A percentile compares a stretch with the other conserved stretches of the same genome.
These are phyloP conservation scores for Saxicola maurus DNA, from an alignment of 2,797 vertebrate genomes.

Conservation along the genomic window DNA sequence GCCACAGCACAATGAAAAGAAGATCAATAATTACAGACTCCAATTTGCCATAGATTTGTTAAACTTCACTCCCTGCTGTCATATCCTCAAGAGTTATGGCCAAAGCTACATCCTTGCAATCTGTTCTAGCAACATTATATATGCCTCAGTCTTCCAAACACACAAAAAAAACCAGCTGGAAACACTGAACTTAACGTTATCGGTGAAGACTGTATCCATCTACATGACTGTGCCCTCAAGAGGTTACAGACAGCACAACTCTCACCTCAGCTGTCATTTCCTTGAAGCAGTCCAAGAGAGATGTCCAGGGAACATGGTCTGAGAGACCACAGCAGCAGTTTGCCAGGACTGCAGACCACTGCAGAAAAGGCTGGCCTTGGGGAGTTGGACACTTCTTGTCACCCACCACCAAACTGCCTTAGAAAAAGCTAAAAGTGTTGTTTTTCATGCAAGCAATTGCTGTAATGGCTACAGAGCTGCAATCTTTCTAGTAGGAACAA, in stretches of 20 bases:
- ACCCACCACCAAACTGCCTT: background rate
- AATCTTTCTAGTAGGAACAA: background rate
- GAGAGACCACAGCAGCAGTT: background rate
- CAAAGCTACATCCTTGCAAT: background rate
- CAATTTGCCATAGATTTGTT: background rate
- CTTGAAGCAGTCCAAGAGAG: background rate
- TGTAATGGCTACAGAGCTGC: background rate
- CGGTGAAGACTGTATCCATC: background rate
- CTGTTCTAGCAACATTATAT: background rate
- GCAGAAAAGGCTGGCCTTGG: background rate
- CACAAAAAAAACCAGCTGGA: constrained; percentile 1
- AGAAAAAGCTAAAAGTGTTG: background rate
- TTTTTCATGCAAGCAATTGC: background rate
- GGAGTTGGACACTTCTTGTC: background rate
- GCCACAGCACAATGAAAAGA: background rate
- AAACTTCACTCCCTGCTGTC: constrained; percentile 15
- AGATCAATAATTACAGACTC: constrained; percentile 12
- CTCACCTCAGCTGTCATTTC: background rate
- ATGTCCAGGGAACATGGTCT: background rate
- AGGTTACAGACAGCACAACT: constrained; percentile 30
- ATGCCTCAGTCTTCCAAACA: background rate
- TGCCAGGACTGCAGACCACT: background rate
- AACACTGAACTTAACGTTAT: background rate
- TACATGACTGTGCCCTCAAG: constrained; percentile 47
- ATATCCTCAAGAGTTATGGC: background rate